phyloP scores from a whole-genome alignment of 1,140 invertebrate genomes.

The Pristionchus pacificus region DNA sequence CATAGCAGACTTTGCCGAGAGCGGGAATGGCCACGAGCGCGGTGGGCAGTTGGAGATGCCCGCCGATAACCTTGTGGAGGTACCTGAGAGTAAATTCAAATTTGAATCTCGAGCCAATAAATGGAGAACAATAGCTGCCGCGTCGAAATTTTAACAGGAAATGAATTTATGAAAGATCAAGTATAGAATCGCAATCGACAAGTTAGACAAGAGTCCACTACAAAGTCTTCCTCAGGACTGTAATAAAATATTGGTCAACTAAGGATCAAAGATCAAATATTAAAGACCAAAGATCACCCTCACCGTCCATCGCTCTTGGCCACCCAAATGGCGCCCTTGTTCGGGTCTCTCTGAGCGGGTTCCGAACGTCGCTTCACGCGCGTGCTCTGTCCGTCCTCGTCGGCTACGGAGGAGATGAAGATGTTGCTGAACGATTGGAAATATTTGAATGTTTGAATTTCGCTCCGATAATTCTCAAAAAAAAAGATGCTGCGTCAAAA shows the following conservation, averaged over 20 bases:
- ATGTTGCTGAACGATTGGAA: conserved; percentile 38
- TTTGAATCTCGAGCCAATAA: no score
- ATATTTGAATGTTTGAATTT: conserved; percentile 4
- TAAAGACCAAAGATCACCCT: no score
- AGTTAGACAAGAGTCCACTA: no score
- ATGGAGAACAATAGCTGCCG: no score
- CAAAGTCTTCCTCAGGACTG: no score
- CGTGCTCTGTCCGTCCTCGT: conserved; percentile 23
- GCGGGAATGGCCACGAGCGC: conserved; percentile 50
- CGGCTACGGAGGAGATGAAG: conserved; percentile 42
- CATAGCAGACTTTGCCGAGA: conserved; percentile 51
- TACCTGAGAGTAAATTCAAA: no score
- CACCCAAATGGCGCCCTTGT: conserved; percentile 43
- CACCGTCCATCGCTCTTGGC: conserved; percentile 44
- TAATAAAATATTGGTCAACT: no score
- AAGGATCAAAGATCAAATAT: no score
- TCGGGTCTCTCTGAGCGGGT: conserved; percentile 33
- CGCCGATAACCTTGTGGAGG: conserved; percentile 44
- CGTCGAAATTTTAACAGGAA: no score
- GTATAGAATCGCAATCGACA: no score
- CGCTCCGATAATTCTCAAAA: conserved; percentile 54
- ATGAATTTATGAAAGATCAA: no score
- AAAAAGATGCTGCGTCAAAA: no score
- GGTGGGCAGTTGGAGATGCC: conserved; percentile 52
- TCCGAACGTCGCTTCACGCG: conserved; percentile 50